phyloP scores from a whole-genome alignment of 64 coral and sea anemone genomes.

The Porites australiensis region DNA sequence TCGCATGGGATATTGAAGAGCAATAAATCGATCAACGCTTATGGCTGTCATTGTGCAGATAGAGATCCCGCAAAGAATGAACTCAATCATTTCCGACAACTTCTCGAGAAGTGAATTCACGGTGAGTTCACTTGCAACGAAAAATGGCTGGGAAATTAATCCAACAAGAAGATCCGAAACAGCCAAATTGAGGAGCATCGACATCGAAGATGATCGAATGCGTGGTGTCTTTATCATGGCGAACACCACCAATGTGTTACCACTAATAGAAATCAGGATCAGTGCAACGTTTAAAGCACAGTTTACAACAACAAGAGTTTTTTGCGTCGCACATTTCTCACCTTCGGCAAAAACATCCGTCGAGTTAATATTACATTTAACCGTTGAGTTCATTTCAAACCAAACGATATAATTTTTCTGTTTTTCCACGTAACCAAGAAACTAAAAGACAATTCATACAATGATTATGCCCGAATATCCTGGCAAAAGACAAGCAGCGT shows the following conservation, averaged over 20 bases:
- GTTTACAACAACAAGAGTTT: neutral
- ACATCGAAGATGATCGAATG: constrained; percentile 20
- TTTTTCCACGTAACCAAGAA: too few relatives aligned
- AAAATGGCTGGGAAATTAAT: constrained; percentile 36
- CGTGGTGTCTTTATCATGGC: constrained; percentile 8
- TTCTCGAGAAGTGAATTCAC: neutral
- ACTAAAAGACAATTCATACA: too few relatives aligned
- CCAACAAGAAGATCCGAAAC: constrained; percentile 51
- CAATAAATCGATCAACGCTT: constrained; percentile 47
- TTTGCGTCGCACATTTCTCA: neutral
- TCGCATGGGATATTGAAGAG: constrained; percentile 11
- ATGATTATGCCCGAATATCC: too few relatives aligned
- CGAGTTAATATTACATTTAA: neutral
- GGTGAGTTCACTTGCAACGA: constrained; percentile 1
- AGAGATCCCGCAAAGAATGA: constrained; percentile 14
- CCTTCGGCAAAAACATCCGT: neutral
- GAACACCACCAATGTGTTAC: constrained; percentile 4
- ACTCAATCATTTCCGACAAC: neutral
- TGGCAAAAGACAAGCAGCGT: too few relatives aligned
- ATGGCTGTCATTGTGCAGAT: constrained; percentile 22
- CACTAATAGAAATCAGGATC: constrained; percentile 1
- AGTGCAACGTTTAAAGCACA: constrained; percentile 6
- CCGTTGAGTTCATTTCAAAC: neutral
- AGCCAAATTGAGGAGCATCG: constrained; percentile 25
- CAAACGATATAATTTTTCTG: neutral